These are phyloP conservation scores for Stenchaetothrips biformis DNA, from an alignment of 2,888 invertebrate genomes.

Conservation along the genomic window DNA sequence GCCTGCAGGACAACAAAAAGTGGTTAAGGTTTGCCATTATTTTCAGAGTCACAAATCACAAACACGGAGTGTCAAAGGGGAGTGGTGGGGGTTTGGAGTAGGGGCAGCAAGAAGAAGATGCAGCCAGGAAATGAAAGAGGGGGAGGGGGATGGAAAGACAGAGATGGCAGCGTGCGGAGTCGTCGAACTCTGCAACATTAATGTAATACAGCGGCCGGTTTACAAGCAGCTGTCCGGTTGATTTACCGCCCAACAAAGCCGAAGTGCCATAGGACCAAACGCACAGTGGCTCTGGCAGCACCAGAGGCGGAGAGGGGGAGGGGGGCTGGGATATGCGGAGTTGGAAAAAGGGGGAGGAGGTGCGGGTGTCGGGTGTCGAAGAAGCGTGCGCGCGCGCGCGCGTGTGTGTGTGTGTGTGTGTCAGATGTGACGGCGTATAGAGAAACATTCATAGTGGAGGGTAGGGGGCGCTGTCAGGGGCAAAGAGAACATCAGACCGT, in stretches of 20 bases:
- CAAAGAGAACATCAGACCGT: no score
- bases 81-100: background rate
- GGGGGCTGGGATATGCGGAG: no score
- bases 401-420: no score
- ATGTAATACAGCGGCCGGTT: conserved; percentile 20
- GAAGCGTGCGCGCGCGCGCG: no score
- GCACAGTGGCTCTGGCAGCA: background rate
- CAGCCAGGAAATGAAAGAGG: background rate
- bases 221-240: conserved; percentile 22
- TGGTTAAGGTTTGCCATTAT: conserved; percentile 19
- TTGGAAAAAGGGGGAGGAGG: no score
- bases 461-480: no score
- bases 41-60: conserved; percentile 22
- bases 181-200: conserved; percentile 23
- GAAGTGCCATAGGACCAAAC: conserved; percentile 6
- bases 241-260: conserved; percentile 20
- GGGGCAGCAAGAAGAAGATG: background rate
- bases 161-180: background rate
- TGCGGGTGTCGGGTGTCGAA: no score
- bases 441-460: no score
- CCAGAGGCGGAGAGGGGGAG: background rate
- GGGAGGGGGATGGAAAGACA: background rate
- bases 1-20: background rate
- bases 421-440: no score
- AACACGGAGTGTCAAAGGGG: background rate